Evolutionary conservation across 1,140 invertebrate genomes (phyloP), one percentile per base, ranked within the genome.

Genomic region (Ceratosolen solmsi): DNA sequence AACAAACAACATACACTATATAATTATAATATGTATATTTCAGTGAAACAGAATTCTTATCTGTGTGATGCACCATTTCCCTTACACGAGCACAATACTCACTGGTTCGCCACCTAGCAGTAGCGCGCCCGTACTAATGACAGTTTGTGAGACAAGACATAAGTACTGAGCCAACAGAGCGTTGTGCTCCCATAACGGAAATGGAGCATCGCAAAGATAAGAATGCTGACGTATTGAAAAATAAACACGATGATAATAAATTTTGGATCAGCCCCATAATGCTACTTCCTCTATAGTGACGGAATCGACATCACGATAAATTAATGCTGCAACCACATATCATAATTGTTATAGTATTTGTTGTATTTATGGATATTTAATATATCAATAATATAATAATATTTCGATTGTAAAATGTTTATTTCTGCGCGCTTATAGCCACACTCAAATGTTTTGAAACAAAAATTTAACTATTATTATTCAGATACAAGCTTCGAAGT

Each of bases 221-320:
- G 63, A 68, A 11, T 68, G 33, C 36, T 68, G 63, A 68, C 33
- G 63, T 68, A 68, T 38, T 68, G 63, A 68, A 68, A 68, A 68
- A 68, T 68, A 36, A 22, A 68, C 20, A 68, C 38, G 38, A 68
- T n/a, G 2, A 20, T 38, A 4, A 38, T 68, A n/a, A 38, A 68
- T 38, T 38, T 20, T n/a, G 27, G 1, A 38, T 38, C 38, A 38
- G 38, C 33, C 63, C 38, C 33, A 68, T 68, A 68, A n/a, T 68
- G 15, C 30, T n/a, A 20, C 38, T 3, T n/a, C 8, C 0, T 1
- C 1, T 38, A 68, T 68, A 68, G 30, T 36, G 20, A 38, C 8
- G 11, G n/a, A 8, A 38, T 68, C 8, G 33, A 20, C 15, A 20
- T 20, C 3, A 36, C n/a, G n/a, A 15, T 38, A 68, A 68, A 68